These are phyloP conservation scores for Nycteola revayana DNA, from an alignment of 2,888 invertebrate species.

Conservation along the genomic window DNA sequence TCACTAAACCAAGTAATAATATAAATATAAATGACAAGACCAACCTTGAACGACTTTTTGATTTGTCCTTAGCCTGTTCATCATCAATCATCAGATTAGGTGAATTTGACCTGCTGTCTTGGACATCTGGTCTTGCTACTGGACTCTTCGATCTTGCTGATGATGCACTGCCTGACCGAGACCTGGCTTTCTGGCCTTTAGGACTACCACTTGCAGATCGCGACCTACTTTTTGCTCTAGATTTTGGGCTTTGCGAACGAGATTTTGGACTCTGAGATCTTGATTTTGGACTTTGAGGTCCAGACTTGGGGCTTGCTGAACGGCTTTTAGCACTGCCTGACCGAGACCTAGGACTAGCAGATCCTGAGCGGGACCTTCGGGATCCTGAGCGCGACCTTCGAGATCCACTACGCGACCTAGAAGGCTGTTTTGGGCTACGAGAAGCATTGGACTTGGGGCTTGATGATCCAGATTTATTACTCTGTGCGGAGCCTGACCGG, in stretches of 20 bases:
- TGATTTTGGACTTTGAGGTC: constrained; percentile 44
- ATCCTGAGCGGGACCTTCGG: constrained; percentile 53
- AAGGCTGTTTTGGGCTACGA: constrained; percentile 56
- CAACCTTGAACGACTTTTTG: constrained; percentile 68
- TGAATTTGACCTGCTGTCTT: constrained; percentile 76
- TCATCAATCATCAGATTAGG: constrained; percentile 80
- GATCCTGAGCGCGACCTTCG: constrained; percentile 53
- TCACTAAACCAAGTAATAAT: too few species aligned
- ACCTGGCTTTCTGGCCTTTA: constrained; percentile 51
- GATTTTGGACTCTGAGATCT: constrained; percentile 47
- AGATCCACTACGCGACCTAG: constrained; percentile 66
- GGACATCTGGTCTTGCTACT: constrained; percentile 50
- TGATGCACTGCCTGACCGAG: constrained; percentile 48
- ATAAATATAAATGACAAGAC: too few species aligned
- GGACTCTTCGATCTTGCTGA: constrained; percentile 63
- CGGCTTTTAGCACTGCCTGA: constrained; percentile 48
- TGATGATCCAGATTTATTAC: constrained; percentile 72
- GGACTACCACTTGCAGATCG: constrained; percentile 67
- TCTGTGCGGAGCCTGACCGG: constrained; percentile 58
- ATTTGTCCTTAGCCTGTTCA: constrained; percentile 59
- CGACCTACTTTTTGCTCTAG: constrained; percentile 51
- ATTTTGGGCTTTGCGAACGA: constrained; percentile 47
- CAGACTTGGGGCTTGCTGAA: constrained; percentile 47
- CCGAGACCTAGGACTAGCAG: constrained; percentile 52
- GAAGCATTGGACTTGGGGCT: constrained; percentile 70